Evolutionary conservation across 2,113 vertebrate species (phyloP).

Genomic region (Corynorhinus townsendii): DNA sequence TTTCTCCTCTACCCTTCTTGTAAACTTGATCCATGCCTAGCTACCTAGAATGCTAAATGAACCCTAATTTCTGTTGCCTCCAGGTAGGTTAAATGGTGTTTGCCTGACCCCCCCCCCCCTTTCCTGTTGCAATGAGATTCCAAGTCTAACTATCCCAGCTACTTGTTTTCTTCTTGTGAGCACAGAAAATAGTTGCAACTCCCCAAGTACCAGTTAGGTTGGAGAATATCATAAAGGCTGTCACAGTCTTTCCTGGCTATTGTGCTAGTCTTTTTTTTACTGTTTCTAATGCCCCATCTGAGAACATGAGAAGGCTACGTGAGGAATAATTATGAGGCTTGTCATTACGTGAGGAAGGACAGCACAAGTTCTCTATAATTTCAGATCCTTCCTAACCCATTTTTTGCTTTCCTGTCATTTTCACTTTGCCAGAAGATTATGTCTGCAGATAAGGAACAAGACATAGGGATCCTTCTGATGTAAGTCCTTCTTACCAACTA

Average conservation of each 20-base stretch:
- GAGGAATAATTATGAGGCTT: background rate
- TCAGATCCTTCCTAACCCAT: background rate
- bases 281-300: background rate
- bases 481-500: background rate
- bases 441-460: background rate
- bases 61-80: background rate
- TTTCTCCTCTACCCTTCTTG: background rate
- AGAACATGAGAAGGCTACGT: background rate
- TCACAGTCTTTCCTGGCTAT: background rate
- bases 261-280: background rate
- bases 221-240: background rate
- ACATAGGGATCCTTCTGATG: background rate
- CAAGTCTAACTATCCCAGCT: background rate
- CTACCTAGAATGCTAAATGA: background rate
- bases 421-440: background rate
- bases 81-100: background rate
- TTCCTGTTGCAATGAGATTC: background rate
- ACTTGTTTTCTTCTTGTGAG: background rate
- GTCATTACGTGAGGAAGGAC: background rate
- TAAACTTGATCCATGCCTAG: background rate
- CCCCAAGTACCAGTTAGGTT: background rate
- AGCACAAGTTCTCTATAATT: background rate
- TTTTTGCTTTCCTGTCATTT: background rate
- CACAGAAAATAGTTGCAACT: background rate
- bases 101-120: background rate